These are phyloP conservation scores for Lanius ludovicianus DNA, from an alignment of 2,113 vertebrate genomes.

Conservation along the genomic window DNA sequence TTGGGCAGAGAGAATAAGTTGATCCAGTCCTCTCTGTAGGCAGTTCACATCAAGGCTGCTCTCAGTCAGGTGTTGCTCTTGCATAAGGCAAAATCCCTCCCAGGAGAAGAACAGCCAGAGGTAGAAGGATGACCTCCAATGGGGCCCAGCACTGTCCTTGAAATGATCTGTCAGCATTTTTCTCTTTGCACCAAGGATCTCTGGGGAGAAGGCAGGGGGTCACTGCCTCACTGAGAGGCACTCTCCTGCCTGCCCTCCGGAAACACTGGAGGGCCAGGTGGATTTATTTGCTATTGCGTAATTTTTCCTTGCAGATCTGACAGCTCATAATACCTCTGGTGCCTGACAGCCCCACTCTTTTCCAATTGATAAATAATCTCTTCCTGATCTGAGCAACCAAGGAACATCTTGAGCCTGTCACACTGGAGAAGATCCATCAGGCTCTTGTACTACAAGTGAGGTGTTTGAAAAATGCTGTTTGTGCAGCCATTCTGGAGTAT, in stretches of 20 bases:
- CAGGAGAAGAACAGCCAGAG: neutral
- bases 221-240: neutral
- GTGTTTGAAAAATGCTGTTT: conserved; percentile 71
- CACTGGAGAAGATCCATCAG: conserved; percentile 72
- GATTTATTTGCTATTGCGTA: conserved; percentile 63
- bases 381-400: conserved; percentile 75
- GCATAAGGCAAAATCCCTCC: neutral
- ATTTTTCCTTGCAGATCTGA: conserved; percentile 70
- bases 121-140: neutral
- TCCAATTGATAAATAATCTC: conserved; percentile 77
- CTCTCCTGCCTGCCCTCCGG: neutral
- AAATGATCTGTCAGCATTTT: neutral
- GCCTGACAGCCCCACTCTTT: conserved; percentile 69
- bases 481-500: conserved; percentile 43
- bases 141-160: neutral
- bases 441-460: conserved; percentile 62
- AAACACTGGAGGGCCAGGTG: conserved; percentile 13
- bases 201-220: neutral
- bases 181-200: neutral
- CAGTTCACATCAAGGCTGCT: neutral
- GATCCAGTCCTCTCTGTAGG: neutral
- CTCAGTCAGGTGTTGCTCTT: neutral
- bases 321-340: conserved; percentile 63
- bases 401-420: conserved; percentile 71
- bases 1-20: neutral